A percentile compares a stretch with the other conserved stretches of the same genome.
phyloP scores from a whole-genome alignment of 1,140 invertebrate genomes.

The Drosophila biarmipes region DNA sequence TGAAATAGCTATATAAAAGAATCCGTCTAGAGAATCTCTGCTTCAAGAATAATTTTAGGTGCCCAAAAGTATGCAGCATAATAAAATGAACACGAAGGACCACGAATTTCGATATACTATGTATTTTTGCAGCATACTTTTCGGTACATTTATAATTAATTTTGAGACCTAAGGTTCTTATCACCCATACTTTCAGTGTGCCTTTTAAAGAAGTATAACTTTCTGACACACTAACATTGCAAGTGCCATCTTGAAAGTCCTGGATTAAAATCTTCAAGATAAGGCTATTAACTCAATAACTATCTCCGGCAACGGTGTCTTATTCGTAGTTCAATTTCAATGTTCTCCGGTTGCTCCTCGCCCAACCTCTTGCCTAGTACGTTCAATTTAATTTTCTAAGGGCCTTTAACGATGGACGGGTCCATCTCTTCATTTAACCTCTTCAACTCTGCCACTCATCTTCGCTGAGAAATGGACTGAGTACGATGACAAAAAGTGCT shows the following conservation, averaged over 20 bases:
- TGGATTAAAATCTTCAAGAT: not conserved
- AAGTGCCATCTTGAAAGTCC: not conserved
- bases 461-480: slow-evolving; percentile 67
- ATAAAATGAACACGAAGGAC: too few relatives aligned
- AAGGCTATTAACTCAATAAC: not conserved
- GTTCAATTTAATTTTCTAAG: slow-evolving; percentile 53
- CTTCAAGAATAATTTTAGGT: too few relatives aligned
- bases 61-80: not conserved
- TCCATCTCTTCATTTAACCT: slow-evolving; percentile 39
- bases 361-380: not conserved
- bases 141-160: too few relatives aligned
- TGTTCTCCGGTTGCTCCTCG: not conserved
- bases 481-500: slow-evolving; percentile 40
- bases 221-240: too few relatives aligned
- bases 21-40: too few relatives aligned
- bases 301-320: not conserved
- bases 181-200: not conserved
- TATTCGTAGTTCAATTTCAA: slow-evolving; percentile 15
- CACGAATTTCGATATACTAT: too few relatives aligned
- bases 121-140: too few relatives aligned
- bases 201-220: too few relatives aligned
- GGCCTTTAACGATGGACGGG: slow-evolving; percentile 38
- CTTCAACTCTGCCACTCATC: slow-evolving; percentile 66
- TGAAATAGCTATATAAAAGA: too few relatives aligned
- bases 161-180: too few relatives aligned